A percentile compares a stretch with the other conserved stretches of the same genome.
Conservation (phyloP, 2,888 invertebrate genomes). For the Magallana nippona region DNA sequence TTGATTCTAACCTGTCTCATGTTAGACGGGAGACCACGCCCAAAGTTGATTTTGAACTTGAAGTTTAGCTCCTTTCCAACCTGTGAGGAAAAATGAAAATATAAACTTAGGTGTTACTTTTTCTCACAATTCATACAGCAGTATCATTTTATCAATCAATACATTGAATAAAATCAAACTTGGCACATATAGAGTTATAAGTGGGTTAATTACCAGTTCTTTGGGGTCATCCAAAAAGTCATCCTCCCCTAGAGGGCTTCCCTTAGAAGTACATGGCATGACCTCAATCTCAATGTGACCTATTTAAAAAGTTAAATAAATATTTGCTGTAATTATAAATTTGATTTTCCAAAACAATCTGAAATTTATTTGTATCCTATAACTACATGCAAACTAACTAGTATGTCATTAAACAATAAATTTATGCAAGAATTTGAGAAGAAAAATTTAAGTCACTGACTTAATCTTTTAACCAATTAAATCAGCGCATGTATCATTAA, state of each 20-base stretch:
- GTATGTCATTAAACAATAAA: too few relatives aligned
- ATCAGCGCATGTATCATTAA: not conserved
- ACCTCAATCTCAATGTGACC: conserved; percentile 78
- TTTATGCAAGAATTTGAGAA: too few relatives aligned
- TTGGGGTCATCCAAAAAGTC: conserved; percentile 81
- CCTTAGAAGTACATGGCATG: conserved; percentile 80
- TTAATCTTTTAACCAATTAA: too few relatives aligned
- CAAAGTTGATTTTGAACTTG: conserved; percentile 80
- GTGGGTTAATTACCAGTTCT: conserved; percentile 76
- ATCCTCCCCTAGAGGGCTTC: conserved; percentile 81
- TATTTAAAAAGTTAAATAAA: conserved; percentile 38
- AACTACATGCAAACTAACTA: too few relatives aligned
- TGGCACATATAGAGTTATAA: too few relatives aligned
- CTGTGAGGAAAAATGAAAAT: conserved; percentile 56
- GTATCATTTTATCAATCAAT: too few relatives aligned
- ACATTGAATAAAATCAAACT: too few relatives aligned
- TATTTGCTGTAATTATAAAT: too few relatives aligned
- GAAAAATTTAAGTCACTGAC: too few relatives aligned
- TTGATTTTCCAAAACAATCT: too few relatives aligned
- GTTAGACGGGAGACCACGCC: conserved; percentile 81
- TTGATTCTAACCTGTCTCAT: conserved; percentile 77
- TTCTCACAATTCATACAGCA: not conserved
- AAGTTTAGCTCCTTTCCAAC: conserved; percentile 81
- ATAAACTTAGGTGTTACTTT: not conserved
- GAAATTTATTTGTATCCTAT: too few relatives aligned